Base-by-base conservation (phyloP, 2,113 vertebrate species). In the Chaenogobius annularis region DNA sequence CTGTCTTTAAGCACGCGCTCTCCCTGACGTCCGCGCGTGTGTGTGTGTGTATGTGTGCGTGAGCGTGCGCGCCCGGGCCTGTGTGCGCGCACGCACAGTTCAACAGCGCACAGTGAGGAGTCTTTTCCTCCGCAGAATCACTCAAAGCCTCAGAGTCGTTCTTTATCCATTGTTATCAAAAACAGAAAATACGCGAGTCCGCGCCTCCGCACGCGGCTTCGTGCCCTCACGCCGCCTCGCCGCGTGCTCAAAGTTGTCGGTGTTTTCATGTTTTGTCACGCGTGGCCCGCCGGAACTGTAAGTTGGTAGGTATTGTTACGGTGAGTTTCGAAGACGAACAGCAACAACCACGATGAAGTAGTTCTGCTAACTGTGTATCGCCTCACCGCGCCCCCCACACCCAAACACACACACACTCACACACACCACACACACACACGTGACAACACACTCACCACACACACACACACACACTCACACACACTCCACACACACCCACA, bases 31-130 rank as follows among this genome's bases (percentile, higher is more conserved):
- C n/a, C n/a, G n/a, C 79, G 61, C 20, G 20, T 50, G 64, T 59
- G 26, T 52, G 37, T 7, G 9, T 5, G 54, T 26, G 22, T 58
- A 22, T 26, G 22, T 5, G 55, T 58, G 22, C 23, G 55, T 14
- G 55, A 7, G 48, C 10, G 88, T 72, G 73, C 90, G 90, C 90
- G 89, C 87, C 66, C 79, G 22, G 70, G 59, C 71, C 70, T 69
- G 83, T 70, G 88, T 72, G 72, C 91, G 90, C 90, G 88, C 89
- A 67, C 79, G 55, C 55, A 37, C 85, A 80, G 68, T 46, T 87
- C 89, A 93, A 93, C 93, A 94, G 93, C 93, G 93, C 93, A 92
- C 85, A 78, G 86, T 85, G 88, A 90, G 83, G 89, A 89, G 74
- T 82, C 87, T 73, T 40, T 40, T 40, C 8, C 37, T 46, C 44